Base-by-base conservation (phyloP, 2,888 invertebrate species). In the Latrodectus elegans region DNA sequence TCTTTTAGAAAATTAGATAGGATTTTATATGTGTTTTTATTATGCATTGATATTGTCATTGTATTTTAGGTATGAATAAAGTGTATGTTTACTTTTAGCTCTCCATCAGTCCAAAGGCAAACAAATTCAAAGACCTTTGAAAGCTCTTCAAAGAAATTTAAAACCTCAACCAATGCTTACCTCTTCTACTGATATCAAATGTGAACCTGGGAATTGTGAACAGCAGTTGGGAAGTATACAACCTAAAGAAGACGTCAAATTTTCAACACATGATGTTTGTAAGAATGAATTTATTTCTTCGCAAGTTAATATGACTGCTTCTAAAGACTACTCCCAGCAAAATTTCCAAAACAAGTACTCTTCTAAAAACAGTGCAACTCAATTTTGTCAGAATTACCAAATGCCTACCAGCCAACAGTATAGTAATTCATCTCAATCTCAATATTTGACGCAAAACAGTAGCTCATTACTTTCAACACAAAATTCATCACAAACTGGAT, bases 241-340 rank as follows among this genome's bases (percentile, higher is more conserved):
- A 65, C 53, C 68, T n/a, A 71, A 17, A 38, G 71, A 86, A 26
- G 86, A 87, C 4, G 17, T 72, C 22, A 81, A 72, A 52, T 88
- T 79, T 65, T 53, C 70, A 52, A 10, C 82, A 11, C 71, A 72
- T 49, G 87, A 82, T 51, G 17, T 64, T n/a, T 74, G 70, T 49
- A 88, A 88, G 70, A 73, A 88, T 14, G 83, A 88, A 70, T 88
- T 77, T 49, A 15, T n/a, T 22, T 12, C 73, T 1, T 75, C 79
- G 22, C 74, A 68, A 17, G 11, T 53, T 65, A 76, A 67, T 53
- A 51, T 55, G 17, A n/a, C 78, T 52, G 10, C 60, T 53, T 82
- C 78, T 49, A 78, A 78, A 15, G 87, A 88, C 14, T 88, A 64
- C 51, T 55, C 81, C 52, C 80, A 76, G 17, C 77, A 79, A 75